phyloP scores from a whole-genome alignment of 2,797 vertebrate genomes.

The Karalla daura region DNA sequence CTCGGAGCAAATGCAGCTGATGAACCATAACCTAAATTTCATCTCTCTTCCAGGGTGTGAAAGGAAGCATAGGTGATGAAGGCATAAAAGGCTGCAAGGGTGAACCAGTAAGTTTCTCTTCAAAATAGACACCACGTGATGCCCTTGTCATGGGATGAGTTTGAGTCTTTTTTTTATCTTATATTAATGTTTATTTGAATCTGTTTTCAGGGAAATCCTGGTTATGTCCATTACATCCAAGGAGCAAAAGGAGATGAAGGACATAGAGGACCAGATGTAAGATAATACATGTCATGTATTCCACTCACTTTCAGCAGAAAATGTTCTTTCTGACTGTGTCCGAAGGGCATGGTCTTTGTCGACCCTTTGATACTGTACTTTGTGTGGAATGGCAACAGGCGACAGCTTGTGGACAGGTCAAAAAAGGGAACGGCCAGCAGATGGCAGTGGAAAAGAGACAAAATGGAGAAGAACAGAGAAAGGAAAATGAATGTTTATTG shows the following conservation, averaged over 20 bases:
- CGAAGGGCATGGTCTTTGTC: too few species aligned
- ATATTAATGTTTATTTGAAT: not conserved
- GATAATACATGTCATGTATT: not conserved
- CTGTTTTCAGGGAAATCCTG: constrained; percentile 60
- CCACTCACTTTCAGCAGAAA: not conserved
- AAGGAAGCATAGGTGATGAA: constrained; percentile 60
- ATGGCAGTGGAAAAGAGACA: constrained; percentile 38
- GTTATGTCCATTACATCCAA: constrained; percentile 5
- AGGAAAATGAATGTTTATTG: not conserved
- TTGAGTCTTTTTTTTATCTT: not conserved
- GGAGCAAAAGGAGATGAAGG: constrained; percentile 69
- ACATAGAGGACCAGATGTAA: constrained; percentile 61
- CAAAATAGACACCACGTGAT: not conserved
- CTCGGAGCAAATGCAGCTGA: not conserved
- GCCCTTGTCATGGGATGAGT: not conserved
- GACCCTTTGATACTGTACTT: not conserved
- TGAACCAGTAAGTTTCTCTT: constrained; percentile 49
- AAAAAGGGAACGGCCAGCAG: constrained; percentile 43
- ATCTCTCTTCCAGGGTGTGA: constrained; percentile 45
- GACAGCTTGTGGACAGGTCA: not conserved
- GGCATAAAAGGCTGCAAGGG: constrained; percentile 73
- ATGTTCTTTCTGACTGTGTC: not conserved
- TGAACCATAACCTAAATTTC: constrained; percentile 2
- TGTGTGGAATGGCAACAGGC: not conserved
- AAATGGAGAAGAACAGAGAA: not conserved